phyloP scores from a whole-genome alignment of 2,113 vertebrate species.

The Saguinus midas region DNA sequence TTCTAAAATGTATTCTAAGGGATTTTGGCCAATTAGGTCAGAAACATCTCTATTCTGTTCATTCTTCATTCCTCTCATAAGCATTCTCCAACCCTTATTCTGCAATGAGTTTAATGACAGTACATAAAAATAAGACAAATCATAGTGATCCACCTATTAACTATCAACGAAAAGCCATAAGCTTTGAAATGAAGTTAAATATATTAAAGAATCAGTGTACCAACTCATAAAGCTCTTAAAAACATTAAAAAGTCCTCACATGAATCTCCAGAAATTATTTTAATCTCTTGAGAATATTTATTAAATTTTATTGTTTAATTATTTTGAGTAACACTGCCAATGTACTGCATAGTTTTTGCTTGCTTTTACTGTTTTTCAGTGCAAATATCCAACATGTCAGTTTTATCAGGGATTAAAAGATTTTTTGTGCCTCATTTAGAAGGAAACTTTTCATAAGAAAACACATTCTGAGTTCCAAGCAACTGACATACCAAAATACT shows the following conservation, averaged over 20 bases:
- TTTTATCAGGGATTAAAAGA: neutral
- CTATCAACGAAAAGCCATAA: neutral
- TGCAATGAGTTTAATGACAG: neutral
- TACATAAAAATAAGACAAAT: neutral
- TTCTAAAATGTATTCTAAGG: neutral
- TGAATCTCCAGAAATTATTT: constrained; percentile 8
- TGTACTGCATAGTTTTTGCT: neutral
- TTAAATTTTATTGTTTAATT: neutral
- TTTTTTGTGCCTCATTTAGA: constrained; percentile 17
- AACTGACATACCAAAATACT: neutral
- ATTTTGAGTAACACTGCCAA: neutral
- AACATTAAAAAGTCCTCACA: neutral
- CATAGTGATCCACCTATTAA: neutral
- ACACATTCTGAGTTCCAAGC: neutral
- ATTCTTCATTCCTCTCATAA: neutral
- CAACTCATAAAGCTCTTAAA: neutral
- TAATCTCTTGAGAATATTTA: neutral
- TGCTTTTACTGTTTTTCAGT: constrained; percentile 1
- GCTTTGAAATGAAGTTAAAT: constrained; percentile 17
- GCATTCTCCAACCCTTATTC: neutral
- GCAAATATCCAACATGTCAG: neutral
- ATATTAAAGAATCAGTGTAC: constrained; percentile 4
- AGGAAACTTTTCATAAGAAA: neutral
- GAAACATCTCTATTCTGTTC: neutral
- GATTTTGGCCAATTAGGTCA: neutral